A percentile compares a stretch with the other conserved stretches of the same genome.
phyloP scores from a whole-genome alignment of 2,113 vertebrate species.

The Tachycineta bicolor region DNA sequence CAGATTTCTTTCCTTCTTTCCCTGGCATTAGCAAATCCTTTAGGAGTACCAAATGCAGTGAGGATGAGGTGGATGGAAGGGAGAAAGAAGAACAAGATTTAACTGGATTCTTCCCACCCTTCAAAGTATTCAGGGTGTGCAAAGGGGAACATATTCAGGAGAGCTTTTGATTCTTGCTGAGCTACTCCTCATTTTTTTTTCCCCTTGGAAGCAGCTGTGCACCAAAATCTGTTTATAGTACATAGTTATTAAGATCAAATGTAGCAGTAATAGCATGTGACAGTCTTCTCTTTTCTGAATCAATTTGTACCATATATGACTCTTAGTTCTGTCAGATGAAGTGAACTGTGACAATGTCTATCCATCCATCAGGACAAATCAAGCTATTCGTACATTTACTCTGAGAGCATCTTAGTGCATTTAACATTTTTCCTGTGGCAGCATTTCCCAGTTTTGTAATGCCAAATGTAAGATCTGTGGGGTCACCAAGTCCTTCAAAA shows the following conservation, averaged over 20 bases:
- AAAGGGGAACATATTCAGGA: background rate
- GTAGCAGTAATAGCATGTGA: slow-evolving; percentile 20
- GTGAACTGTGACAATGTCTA: slow-evolving; percentile 43
- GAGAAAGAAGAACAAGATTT: background rate
- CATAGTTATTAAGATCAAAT: slow-evolving; percentile 37
- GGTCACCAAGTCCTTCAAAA: background rate
- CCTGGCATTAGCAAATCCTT: background rate
- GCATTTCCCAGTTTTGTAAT: background rate
- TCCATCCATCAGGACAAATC: slow-evolving; percentile 54
- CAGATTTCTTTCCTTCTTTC: background rate
- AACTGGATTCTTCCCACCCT: background rate
- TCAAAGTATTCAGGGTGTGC: background rate
- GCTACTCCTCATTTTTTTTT: background rate
- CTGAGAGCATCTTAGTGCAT: background rate
- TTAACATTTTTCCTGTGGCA: background rate
- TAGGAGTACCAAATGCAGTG: background rate
- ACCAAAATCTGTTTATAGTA: slow-evolving; percentile 40
- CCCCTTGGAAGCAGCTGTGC: background rate
- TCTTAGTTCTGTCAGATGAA: slow-evolving; percentile 45
- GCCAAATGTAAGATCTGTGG: background rate
- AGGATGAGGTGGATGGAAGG: background rate
- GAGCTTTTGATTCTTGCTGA: slow-evolving; percentile 1
- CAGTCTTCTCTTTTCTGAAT: slow-evolving; percentile 43
- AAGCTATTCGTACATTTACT: slow-evolving; percentile 13
- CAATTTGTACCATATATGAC: slow-evolving; percentile 16